A percentile compares a stretch with the other conserved stretches of the same genome.
Evolutionary conservation across 2,888 invertebrate species (phyloP).

Genomic region (Apamea sordens): DNA sequence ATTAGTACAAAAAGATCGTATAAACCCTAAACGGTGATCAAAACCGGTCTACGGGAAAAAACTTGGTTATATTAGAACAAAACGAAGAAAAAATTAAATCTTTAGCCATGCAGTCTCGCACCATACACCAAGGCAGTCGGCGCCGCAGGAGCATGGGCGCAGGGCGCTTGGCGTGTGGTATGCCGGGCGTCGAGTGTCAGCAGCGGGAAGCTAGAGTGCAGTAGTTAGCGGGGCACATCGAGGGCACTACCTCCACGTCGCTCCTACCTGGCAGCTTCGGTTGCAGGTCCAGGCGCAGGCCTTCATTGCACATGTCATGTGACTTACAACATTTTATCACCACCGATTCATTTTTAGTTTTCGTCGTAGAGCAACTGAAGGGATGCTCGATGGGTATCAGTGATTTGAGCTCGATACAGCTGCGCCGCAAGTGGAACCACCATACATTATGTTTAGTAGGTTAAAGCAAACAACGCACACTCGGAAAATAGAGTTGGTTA

Average conservation of each 20-base stretch:
- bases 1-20: slow-evolving; percentile 74
- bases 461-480: slow-evolving; percentile 90
- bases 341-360: slow-evolving; percentile 93
- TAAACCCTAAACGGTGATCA: slow-evolving; percentile 83
- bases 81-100: slow-evolving; percentile 72
- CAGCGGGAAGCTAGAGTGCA: slow-evolving; percentile 74
- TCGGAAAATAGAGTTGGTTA: slow-evolving; percentile 87
- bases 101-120: slow-evolving; percentile 85
- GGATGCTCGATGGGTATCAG: slow-evolving; percentile 95
- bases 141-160: slow-evolving; percentile 50
- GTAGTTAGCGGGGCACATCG: slow-evolving; percentile 78
- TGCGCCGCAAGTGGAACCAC: slow-evolving; percentile 91
- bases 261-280: slow-evolving; percentile 92
- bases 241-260: slow-evolving; percentile 76
- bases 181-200: slow-evolving; percentile 62
- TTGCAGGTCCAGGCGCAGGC: slow-evolving; percentile 92
- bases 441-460: slow-evolving; percentile 90
- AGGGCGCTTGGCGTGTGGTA: slow-evolving; percentile 65
- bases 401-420: slow-evolving; percentile 94
- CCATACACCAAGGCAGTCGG: slow-evolving; percentile 79
- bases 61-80: slow-evolving; percentile 82
- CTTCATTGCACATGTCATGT: slow-evolving; percentile 93
- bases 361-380: slow-evolving; percentile 94
- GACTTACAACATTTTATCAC: slow-evolving; percentile 95
- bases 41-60: slow-evolving; percentile 85